These are phyloP conservation scores for Mystacides longicornis DNA, from an alignment of 2,888 invertebrate species.

Conservation along the genomic window DNA sequence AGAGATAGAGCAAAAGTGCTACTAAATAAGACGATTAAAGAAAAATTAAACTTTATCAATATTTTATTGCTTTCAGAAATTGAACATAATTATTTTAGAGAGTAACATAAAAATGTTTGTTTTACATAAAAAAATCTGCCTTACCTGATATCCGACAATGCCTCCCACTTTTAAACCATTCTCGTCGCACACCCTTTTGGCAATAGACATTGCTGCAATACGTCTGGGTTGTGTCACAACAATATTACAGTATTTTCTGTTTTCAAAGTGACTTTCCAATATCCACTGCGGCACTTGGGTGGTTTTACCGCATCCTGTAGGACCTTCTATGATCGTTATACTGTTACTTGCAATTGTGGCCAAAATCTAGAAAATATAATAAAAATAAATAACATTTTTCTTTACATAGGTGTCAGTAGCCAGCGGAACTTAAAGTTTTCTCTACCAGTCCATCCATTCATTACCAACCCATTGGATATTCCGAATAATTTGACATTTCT, in stretches of 20 bases:
- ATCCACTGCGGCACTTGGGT: constrained; percentile 87
- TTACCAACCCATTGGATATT: constrained; percentile 5
- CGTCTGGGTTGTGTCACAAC: constrained; percentile 89
- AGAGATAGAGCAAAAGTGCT: no score
- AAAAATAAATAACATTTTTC: neutral
- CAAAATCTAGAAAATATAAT: constrained; percentile 50
- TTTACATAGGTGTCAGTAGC: no score
- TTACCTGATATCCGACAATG: constrained; percentile 84
- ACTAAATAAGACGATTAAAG: no score
- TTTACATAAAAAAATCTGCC: neutral
- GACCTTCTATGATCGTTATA: constrained; percentile 81
- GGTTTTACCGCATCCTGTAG: constrained; percentile 93
- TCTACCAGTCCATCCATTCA: no score
- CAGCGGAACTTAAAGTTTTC: no score
- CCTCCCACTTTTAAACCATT: constrained; percentile 75
- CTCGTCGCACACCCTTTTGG: constrained; percentile 76
- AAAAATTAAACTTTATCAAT: no score
- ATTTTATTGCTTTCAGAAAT: no score
- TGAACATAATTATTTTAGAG: neutral
- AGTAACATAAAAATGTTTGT: neutral
- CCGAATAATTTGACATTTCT: neutral
- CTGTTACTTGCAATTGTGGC: constrained; percentile 57
- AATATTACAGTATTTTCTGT: constrained; percentile 69
- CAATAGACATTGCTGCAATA: constrained; percentile 88
- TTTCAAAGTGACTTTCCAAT: constrained; percentile 64